Evolutionary conservation across 2,888 invertebrate species (phyloP), one percentile per base, ranked within the genome.

Genomic region (Leistus spinibarbis): DNA sequence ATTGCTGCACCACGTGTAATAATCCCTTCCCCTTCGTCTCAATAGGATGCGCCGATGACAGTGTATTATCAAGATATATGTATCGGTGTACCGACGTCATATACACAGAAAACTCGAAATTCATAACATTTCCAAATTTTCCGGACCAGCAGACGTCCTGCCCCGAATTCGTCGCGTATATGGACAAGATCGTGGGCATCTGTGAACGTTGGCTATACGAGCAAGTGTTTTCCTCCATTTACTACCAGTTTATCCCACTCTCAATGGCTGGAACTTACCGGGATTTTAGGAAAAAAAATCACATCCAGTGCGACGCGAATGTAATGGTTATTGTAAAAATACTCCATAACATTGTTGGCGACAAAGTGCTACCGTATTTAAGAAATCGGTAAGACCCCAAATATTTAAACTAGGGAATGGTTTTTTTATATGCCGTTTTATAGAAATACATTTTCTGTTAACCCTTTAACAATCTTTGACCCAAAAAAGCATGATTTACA

Each of bases 61-160:
- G 82, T 76, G 77, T 82, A 16, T 67, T 85, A 23, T 83, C 85
- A 0, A 84, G 82, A 13, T 82, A 85, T 57, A 77, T 80, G 1
- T 80, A 81, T 74, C 17, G 77, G n/a, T 62, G 57, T 19, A 65
- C 76, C 2, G 23, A 72, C 7, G 60, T 67, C 19, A 5, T 54
- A 24, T n/a, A 54, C 63, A 66, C 23, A 13, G 16, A 54, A n/a
- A 17, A 22, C 1, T n/a, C 40, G 5, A 53, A 40, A 53, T 62
- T 23, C 3, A 23, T 16, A 40, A 17, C 56, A 53, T 68, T 17
- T 64, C 24, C 17, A 40, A 60, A 57, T 27, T 71, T 65, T 17
- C 71, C 71, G n/a, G 53, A 13, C 13, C 1, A 40, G 13, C 7
- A 13, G 10, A 40, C 40, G 13, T 40, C 40, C 13, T 40, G 40